Evolutionary conservation across 2,797 vertebrate genomes (phyloP), one percentile per base, ranked within the genome.

Genomic region (Labroides dimidiatus): DNA sequence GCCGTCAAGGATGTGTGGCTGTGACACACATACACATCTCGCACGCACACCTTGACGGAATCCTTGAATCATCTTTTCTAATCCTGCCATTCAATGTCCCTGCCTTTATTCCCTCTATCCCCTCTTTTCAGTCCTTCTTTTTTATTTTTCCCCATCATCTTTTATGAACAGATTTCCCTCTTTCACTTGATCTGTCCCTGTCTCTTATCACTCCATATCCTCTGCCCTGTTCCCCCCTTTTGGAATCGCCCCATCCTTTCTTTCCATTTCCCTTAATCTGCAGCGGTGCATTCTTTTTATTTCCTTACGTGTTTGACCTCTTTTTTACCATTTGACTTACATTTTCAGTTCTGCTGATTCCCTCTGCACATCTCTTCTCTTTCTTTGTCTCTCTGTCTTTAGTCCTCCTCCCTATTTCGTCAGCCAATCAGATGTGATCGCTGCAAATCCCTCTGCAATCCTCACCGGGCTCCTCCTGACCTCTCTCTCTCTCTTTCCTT

Each of bases 81-180:
- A 78, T 84, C 64, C 65, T 54, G 14, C 48, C 27, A 53, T 78
- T 42, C 33, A 64, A 2, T 36, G 43, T 9, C 6, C 3, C 7
- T 23, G 21, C 19, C 27, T 75, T 65, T n/a, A 36, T 42, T 72
- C 10, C 54, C 30, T 52, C 49, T 15, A 33, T 63, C 48, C 20
- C 51, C 33, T 23, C 67, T 30, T 41, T 55, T 59, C 21, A 9
- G 42, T 56, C 75, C 42, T 52, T 21, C n/a, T 16, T 52, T 59
- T 24, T 51, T 74, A 70, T 24, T 56, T 14, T 65, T n/a, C 16
- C 49, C 39, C 42, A 67, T 80, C 41, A 5, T 65, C 76, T 57
- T 73, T 72, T 63, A 56, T 73, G 50, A 82, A 52, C 42, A 61
- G 77, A 82, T 89, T 76, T 71, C 48, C 64, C 51, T 59, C 20